Base-by-base conservation (phyloP, 2,797 vertebrate species). In the Danio choprae region DNA sequence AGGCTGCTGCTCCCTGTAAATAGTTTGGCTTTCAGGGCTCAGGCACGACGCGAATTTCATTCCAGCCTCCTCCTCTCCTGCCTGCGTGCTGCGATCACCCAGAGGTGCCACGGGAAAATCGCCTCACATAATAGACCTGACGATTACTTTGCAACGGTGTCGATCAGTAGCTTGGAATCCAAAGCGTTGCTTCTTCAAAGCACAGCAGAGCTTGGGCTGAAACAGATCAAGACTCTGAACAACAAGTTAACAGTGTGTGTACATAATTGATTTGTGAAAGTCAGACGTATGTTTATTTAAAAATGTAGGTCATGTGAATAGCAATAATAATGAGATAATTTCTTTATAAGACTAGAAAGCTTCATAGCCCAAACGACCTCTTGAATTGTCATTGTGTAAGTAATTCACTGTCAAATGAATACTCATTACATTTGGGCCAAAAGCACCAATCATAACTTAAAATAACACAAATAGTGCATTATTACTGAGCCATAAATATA, bases 1-100 rank as follows among this genome's bases (percentile, higher is more conserved):
- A 93, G 87, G 90, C 87, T 77, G 87, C 89, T 89, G 90, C 86
- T 90, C 88, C 88, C 88, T 89, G 89, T 93, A 94, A 94, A 94
- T 90, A 93, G 89, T 88, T 91, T 85, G 88, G 86, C 89, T 93
- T 89, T 94, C 87, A 89, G 89, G 90, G 90, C 85, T 87, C 74
- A 84, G 86, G 86, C 90, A 88, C 88, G 86, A 82, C 84, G 90
- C 86, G 82, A 90, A 90, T 90, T 89, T 91, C 89, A 89, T 88
- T 85, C 85, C 90, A 78, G 84, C 84, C 84, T 88, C 84, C 85
- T 88, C 80, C 10, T 80, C 83, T 85, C 84, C 85, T 89, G 78
- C 77, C 48, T 80, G 84, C 87, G 81, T 77, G 77, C 83, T 83
- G 36, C 5, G 72, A 90, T 89, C 89, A 89, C 88, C 87, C 72